Evolutionary conservation across 1,140 invertebrate genomes (phyloP), one percentile per base, ranked within the genome.

Genomic region (Archivesica marissinica): DNA sequence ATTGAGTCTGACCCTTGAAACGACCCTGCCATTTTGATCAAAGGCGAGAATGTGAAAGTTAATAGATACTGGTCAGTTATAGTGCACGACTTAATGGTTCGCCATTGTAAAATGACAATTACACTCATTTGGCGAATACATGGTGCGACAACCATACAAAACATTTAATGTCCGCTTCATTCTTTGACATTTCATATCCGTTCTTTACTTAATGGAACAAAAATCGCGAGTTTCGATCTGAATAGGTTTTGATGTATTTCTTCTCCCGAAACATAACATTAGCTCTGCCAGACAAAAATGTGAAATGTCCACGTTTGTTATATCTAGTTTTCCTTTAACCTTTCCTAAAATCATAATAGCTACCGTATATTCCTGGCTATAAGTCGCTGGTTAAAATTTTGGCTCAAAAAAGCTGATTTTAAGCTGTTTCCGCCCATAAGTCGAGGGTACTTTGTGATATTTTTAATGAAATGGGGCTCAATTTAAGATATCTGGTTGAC

Each of bases 81-180:
- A 70, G n/a, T 28, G 66, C 30, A 28, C 35, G 23, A 41, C 47
- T 70, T 41, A 70, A 70, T 70, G 28, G 35, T n/a, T 6, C 23
- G 17, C 66, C 39, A 70, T 70, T 70, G 66, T 70, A 70, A 23
- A 15, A 23, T 23, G 23, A 41, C 35, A 70, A 70, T 70, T 70
- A 70, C 66, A 38, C 66, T 70, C 47, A 47, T 70, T 70, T 70
- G 38, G 66, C 38, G 23, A 38, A 70, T 70, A 70, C 66, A 70
- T 41, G 61, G 13, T 38, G 66, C 2, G 66, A 25, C 35, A 59
- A 15, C 23, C 9, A 20, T 4, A 59, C 54, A 59, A 59, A 59
- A 59, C 54, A 59, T n/a, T 59, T 59, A 59, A 59, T 59, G 54
- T 28, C 54, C 25, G n/a, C 33, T 59, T 59, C 23, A 59, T 59